Evolutionary conservation across 2,113 vertebrate species (phyloP), one percentile per base, ranked within the genome.

Genomic region (Eidolon helvum): DNA sequence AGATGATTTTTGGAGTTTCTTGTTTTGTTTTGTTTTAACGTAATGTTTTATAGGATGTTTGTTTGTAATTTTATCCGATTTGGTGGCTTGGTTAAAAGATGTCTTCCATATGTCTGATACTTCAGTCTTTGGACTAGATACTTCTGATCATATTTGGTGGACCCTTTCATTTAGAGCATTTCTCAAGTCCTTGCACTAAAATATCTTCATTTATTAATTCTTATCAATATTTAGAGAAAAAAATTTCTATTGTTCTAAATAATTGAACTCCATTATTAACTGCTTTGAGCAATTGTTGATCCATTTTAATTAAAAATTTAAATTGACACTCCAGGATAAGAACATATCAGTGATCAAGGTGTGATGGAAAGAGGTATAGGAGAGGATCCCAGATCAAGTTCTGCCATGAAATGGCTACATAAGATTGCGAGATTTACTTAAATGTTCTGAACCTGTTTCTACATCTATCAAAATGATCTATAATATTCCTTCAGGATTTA

Each of bases 11-110:
- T 40, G 40, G 61, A 61, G 77, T 7, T 63, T 92, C 65, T 85
- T 33, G 8, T 48, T 86, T 82, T 74, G 15, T 75, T 87, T 90
- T 85, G 63, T 57, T 72, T 96, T 86, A 86, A 95, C 1, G 0
- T 97, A 86, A 95, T 5, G 19, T 90, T 33, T 83, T 94, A 97
- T 59, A 93, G 38, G 66, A 43, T 82, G 12, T 84, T 94, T 96
- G 35, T 88, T 45, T 85, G 79, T 89, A 71, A 89, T 88, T 80
- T 98, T 68, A 88, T 50, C 48, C n/a, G 72, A 24, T 63, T 26
- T 92, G 90, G 50, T 92, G 50, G 6, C 50, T 83, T 63, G 94
- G 94, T 21, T 80, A 65, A 93, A 96, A 0, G 43, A 35, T 75
- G 3, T 69, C n/a, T 96, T 87, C 6, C 71, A 86, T 48, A 2